A percentile compares a stretch with the other conserved stretches of the same genome.
Evolutionary conservation across 2,888 invertebrate genomes (phyloP).

Genomic region (Cecidostiba fungosa): DNA sequence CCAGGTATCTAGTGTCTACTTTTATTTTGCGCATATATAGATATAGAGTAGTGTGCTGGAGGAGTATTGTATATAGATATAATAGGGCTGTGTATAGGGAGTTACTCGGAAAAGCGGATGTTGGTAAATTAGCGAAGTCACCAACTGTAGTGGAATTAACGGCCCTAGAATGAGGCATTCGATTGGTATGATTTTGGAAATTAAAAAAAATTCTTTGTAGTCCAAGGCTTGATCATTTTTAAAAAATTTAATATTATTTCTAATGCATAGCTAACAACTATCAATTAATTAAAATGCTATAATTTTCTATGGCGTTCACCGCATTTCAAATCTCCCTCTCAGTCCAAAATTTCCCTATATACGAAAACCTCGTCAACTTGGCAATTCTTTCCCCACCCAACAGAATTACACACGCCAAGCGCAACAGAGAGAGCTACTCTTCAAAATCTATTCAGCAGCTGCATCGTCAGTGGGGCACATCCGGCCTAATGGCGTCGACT

Average conservation of each 20-base stretch:
- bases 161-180: no score
- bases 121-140: no score
- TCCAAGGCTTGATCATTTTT: no score
- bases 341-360: not conserved
- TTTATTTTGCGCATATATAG: not conserved
- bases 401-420: not conserved
- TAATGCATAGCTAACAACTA: no score
- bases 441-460: not conserved
- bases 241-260: no score
- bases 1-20: not conserved
- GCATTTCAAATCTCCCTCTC: not conserved
- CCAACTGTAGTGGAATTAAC: no score
- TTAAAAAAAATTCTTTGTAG: no score
- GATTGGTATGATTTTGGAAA: no score
- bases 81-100: not conserved
- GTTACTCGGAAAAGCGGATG: not conserved
- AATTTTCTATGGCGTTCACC: no score
- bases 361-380: not conserved
- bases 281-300: no score
- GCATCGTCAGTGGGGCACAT: slow-evolving; percentile 64
- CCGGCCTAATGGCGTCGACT: slow-evolving; percentile 78
- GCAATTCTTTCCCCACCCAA: not conserved
- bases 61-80: not conserved
- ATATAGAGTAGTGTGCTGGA: not conserved
- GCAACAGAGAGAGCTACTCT: not conserved